These are phyloP conservation scores for Trypoxylus dichotomus DNA, from an alignment of 1,140 invertebrate species.

Conservation along the genomic window DNA sequence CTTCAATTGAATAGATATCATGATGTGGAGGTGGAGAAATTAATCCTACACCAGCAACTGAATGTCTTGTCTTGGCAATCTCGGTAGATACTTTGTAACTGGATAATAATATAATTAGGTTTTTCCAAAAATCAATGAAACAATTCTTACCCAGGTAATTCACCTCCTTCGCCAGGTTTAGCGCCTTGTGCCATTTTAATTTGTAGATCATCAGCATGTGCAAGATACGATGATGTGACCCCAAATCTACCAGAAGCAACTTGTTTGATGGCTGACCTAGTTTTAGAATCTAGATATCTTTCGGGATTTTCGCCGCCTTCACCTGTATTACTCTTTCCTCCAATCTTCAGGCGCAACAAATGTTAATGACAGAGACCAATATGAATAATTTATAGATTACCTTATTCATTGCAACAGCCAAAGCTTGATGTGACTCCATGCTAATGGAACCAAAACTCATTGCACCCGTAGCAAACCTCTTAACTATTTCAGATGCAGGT, in stretches of 20 bases:
- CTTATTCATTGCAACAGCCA: slow-evolving; percentile 96
- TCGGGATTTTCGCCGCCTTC: slow-evolving; percentile 92
- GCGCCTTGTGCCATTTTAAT: slow-evolving; percentile 99
- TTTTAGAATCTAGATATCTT: slow-evolving; percentile 78
- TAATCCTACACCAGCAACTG: slow-evolving; percentile 94
- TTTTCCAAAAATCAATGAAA: not conserved
- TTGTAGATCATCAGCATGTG: slow-evolving; percentile 94
- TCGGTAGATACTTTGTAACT: slow-evolving; percentile 78
- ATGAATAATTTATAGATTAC: slow-evolving; percentile 46
- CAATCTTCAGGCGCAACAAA: slow-evolving; percentile 61
- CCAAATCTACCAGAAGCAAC: slow-evolving; percentile 98
- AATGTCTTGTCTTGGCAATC: slow-evolving; percentile 93
- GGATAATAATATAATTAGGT: slow-evolving; percentile 8
- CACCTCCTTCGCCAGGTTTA: slow-evolving; percentile 94
- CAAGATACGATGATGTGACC: slow-evolving; percentile 95
- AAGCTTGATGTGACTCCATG: slow-evolving; percentile 89
- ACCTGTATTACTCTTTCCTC: slow-evolving; percentile 96
- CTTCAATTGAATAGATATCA: slow-evolving; percentile 99
- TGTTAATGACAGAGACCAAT: slow-evolving; percentile 1
- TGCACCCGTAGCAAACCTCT: slow-evolving; percentile 78
- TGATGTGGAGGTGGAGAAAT: slow-evolving; percentile 99
- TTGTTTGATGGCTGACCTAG: slow-evolving; percentile 83
- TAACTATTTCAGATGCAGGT: slow-evolving; percentile 92
- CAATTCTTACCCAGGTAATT: slow-evolving; percentile 82
- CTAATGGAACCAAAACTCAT: slow-evolving; percentile 95